Conservation (phyloP, 2,113 vertebrate genomes). For the Actenoides lindsayi region DNA sequence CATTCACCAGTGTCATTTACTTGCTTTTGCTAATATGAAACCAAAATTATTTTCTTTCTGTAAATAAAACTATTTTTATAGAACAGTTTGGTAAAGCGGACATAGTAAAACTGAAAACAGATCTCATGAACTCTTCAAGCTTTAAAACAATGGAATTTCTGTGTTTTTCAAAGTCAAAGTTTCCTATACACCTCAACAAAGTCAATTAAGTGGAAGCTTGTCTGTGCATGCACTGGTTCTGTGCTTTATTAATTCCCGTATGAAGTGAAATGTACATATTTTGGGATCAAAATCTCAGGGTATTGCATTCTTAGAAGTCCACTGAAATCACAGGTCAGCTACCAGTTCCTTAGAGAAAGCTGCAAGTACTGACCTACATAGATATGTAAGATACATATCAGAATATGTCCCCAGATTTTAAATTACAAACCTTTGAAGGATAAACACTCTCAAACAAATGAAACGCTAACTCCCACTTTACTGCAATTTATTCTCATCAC, state of each 20-base stretch:
- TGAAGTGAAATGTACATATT: background rate
- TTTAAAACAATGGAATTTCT: background rate
- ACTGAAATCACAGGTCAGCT: background rate
- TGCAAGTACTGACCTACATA: background rate
- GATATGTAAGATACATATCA: background rate
- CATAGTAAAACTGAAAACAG: background rate
- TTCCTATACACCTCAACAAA: background rate
- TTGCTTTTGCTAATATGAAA: background rate
- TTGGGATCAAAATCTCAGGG: background rate
- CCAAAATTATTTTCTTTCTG: background rate
- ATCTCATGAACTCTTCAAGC: background rate
- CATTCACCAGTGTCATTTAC: background rate
- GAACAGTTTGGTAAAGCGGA: background rate
- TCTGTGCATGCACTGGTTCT: background rate
- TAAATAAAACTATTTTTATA: background rate
- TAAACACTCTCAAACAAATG: background rate
- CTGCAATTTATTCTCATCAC: background rate
- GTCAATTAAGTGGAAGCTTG: background rate
- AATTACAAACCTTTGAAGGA: background rate
- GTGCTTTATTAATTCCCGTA: background rate
- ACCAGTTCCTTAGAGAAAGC: background rate
- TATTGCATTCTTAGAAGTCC: background rate
- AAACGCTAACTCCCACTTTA: background rate
- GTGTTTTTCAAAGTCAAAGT: background rate
- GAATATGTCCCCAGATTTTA: background rate